Conservation (phyloP, 2,113 vertebrate genomes). For the Psammodynastes pulverulentus region DNA sequence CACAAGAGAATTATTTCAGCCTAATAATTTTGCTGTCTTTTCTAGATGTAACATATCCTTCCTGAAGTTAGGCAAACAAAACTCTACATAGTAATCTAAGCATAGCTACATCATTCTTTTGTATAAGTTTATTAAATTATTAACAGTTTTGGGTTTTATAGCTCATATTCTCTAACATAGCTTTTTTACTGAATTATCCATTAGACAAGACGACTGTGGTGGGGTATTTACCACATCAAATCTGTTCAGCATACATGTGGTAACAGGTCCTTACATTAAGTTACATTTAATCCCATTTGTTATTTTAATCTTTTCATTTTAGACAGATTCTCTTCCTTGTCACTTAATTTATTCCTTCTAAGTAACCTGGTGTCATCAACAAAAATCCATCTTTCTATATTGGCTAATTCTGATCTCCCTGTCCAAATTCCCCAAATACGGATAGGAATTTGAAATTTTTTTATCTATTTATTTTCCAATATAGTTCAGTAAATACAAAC, state of each 20-base stretch:
- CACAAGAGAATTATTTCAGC: neutral
- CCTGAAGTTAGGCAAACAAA: neutral
- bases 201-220: neutral
- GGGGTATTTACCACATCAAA: neutral
- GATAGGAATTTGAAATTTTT: neutral
- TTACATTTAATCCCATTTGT: neutral
- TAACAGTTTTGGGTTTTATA: neutral
- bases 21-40: neutral
- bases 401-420: neutral
- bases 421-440: neutral
- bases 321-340: neutral
- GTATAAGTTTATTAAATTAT: neutral
- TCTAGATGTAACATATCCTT: neutral
- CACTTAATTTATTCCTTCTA: neutral
- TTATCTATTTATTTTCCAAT: neutral
- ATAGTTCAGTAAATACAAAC: neutral
- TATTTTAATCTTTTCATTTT: neutral
- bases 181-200: neutral
- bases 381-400: neutral
- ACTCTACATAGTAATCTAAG: neutral
- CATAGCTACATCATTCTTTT: neutral
- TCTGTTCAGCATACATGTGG: neutral
- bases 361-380: neutral
- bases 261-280: neutral
- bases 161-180: neutral